phyloP scores from a whole-genome alignment of 2,113 vertebrate genomes.

The Microcebus jonahi region DNA sequence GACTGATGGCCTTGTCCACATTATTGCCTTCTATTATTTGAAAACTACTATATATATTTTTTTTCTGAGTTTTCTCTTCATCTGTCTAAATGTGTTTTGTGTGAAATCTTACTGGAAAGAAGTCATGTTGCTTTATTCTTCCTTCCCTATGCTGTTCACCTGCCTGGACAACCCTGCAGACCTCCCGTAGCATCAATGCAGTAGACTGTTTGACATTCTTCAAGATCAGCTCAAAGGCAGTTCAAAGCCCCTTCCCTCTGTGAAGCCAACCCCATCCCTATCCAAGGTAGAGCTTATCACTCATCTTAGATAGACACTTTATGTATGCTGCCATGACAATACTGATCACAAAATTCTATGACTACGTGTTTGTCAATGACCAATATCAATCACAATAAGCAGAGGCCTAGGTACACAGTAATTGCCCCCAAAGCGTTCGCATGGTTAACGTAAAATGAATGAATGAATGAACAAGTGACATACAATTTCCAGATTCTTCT shows the following conservation, averaged over 20 bases:
- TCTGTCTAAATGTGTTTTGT: not conserved
- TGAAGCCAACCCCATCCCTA: not conserved
- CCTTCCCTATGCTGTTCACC: not conserved
- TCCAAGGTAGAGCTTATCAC: not conserved
- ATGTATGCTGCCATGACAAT: not conserved
- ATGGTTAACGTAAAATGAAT: not conserved
- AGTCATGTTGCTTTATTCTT: not conserved
- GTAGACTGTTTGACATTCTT: not conserved
- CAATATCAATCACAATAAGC: not conserved
- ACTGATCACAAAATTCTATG: not conserved
- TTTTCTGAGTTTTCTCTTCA: not conserved
- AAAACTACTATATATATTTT: not conserved
- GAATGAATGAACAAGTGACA: not conserved
- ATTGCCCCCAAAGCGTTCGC: not conserved
- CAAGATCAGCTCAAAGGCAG: not conserved
- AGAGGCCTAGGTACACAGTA: not conserved
- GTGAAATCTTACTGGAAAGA: not conserved
- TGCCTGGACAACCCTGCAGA: not conserved
- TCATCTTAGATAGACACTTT: not conserved
- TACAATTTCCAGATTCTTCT: not conserved
- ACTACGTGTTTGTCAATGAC: not conserved
- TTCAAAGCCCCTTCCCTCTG: not conserved
- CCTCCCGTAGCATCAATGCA: not conserved
- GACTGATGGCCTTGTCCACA: not conserved
- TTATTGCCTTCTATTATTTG: not conserved